These are phyloP conservation scores for Dendrolimus punctatus DNA, from an alignment of 1,140 invertebrate species.

Conservation along the genomic window DNA sequence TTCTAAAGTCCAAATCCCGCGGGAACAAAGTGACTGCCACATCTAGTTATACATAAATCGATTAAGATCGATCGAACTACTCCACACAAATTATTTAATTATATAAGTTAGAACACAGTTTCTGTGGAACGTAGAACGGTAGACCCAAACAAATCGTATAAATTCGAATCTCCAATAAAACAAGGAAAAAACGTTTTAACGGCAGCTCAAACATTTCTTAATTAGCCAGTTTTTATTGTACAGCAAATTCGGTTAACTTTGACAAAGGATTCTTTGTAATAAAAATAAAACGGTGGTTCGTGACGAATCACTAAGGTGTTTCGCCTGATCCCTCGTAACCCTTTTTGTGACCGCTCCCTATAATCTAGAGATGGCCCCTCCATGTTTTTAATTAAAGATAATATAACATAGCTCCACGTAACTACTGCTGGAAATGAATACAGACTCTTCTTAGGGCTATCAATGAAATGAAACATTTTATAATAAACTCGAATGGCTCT, in stretches of 20 bases:
- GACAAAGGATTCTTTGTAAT: constrained; percentile 63
- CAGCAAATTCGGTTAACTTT: constrained; percentile 66
- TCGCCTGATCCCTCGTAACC: constrained; percentile 53
- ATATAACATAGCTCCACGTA: constrained; percentile 63
- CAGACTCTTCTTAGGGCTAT: constrained; percentile 18
- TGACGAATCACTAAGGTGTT: constrained; percentile 67
- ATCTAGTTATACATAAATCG: too few relatives aligned
- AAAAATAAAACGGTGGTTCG: constrained; percentile 65
- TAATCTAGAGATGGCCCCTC: constrained; percentile 62
- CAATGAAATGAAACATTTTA: constrained; percentile 1
- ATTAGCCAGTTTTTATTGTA: constrained; percentile 66
- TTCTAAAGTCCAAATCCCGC: too few relatives aligned
- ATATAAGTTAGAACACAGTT: too few relatives aligned
- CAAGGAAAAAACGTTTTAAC: constrained; percentile 48
- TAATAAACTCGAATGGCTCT: not conserved
- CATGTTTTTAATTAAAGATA: constrained; percentile 68
- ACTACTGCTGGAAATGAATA: constrained; percentile 15
- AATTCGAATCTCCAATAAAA: constrained; percentile 15
- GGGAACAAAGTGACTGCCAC: too few relatives aligned
- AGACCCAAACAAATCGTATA: constrained; percentile 25
- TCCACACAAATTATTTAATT: too few relatives aligned
- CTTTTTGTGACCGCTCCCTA: constrained; percentile 60
- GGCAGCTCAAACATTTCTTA: constrained; percentile 62
- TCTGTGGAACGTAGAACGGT: constrained; percentile 7
- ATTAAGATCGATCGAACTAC: too few relatives aligned